A percentile compares a stretch with the other conserved stretches of the same genome.
These are phyloP conservation scores for Zosterops japonicus DNA, from an alignment of 2,113 vertebrate genomes.

Conservation along the genomic window DNA sequence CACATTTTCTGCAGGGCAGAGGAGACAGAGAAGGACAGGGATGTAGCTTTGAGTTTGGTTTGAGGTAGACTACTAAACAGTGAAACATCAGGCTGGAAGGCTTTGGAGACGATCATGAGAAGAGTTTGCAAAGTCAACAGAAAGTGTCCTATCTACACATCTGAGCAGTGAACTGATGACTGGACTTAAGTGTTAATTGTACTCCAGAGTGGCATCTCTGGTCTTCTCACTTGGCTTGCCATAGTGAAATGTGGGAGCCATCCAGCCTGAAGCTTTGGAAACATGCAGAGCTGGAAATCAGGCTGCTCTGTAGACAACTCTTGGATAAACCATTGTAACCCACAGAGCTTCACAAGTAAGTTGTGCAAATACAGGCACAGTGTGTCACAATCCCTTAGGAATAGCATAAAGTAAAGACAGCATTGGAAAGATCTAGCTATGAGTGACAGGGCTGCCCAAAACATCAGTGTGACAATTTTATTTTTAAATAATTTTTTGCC, in stretches of 20 bases:
- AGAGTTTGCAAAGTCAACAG: not conserved
- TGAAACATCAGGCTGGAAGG: not conserved
- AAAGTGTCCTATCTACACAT: not conserved
- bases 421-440: not conserved
- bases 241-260: not conserved
- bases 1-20: not conserved
- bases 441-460: not conserved
- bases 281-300: not conserved
- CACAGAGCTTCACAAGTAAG: not conserved
- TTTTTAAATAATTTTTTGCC: not conserved
- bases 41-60: not conserved
- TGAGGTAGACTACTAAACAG: not conserved
- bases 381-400: not conserved
- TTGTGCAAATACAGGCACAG: not conserved
- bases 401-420: not conserved
- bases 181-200: not conserved
- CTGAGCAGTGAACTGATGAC: not conserved
- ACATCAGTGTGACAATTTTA: not conserved
- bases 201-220: not conserved
- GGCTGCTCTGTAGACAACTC: not conserved
- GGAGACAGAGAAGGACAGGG: not conserved
- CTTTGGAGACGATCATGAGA: not conserved
- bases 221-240: not conserved
- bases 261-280: not conserved
- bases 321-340: not conserved